phyloP scores from a whole-genome alignment of 2,888 invertebrate species.

The Piscicola geometra region DNA sequence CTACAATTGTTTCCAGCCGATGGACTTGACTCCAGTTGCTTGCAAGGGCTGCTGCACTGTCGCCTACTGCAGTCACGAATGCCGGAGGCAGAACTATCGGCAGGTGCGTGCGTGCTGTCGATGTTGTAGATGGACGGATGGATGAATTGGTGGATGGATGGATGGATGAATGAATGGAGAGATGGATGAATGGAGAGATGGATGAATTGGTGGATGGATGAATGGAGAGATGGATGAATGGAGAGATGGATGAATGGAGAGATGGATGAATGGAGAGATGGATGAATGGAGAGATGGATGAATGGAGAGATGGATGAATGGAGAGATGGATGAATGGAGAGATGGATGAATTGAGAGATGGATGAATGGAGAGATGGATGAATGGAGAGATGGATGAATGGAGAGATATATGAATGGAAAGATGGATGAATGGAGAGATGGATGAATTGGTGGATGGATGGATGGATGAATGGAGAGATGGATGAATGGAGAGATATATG shows the following conservation, averaged over 20 bases:
- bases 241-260: conserved; percentile 3
- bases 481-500: too few relatives aligned
- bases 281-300: too few relatives aligned
- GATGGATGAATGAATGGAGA: background rate
- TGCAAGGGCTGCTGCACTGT: conserved; percentile 40
- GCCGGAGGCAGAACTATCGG: conserved; percentile 37
- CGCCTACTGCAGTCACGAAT: conserved; percentile 40
- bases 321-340: too few relatives aligned
- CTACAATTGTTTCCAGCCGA: conserved; percentile 61
- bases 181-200: background rate
- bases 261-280: too few relatives aligned
- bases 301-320: too few relatives aligned
- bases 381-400: background rate
- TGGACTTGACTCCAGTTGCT: conserved; percentile 36
- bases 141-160: background rate
- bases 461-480: too few relatives aligned
- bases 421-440: too few relatives aligned
- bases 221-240: background rate
- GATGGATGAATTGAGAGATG: background rate
- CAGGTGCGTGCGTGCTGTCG: conserved; percentile 33
- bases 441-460: too few relatives aligned
- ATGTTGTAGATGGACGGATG: background rate
- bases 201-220: background rate
- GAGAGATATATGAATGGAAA: background rate
- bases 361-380: background rate